Conservation (phyloP, 2,113 vertebrate genomes). For the Bos javanicus region DNA sequence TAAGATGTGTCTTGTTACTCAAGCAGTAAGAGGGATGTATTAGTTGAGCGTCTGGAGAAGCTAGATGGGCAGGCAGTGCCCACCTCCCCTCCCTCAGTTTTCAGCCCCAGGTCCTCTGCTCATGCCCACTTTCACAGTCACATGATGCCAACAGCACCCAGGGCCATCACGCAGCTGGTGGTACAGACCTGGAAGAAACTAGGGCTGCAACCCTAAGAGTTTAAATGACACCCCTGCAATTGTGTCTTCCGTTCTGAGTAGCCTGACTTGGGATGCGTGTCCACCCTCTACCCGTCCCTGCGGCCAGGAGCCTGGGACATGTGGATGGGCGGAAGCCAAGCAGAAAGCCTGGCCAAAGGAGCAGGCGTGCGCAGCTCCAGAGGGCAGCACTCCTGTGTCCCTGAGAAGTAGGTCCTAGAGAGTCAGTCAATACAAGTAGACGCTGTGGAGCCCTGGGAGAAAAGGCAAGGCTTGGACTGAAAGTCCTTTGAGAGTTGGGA, state of each 20-base stretch:
- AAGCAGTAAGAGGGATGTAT: not conserved
- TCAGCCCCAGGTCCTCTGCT: not conserved
- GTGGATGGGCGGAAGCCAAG: not conserved
- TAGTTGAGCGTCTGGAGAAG: not conserved
- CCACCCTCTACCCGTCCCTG: not conserved
- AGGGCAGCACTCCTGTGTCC: not conserved
- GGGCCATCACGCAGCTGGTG: not conserved
- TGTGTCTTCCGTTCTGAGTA: not conserved
- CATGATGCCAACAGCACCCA: not conserved
- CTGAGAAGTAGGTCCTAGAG: not conserved
- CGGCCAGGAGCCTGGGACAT: not conserved
- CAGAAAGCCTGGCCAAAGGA: not conserved
- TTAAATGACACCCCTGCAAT: not conserved
- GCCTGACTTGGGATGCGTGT: not conserved
- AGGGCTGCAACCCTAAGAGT: not conserved
- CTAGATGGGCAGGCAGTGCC: accelerated
- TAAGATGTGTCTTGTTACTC: conserved; percentile 28
- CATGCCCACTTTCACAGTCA: not conserved
- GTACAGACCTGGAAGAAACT: not conserved
- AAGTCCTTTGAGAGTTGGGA: not conserved
- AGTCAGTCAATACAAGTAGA: not conserved
- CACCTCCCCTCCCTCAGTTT: not conserved
- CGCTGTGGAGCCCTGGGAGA: not conserved
- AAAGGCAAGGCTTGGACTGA: not conserved
- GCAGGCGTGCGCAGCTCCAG: not conserved